phyloP scores from a whole-genome alignment of 2,797 vertebrate species.

The Oreortyx pictus region DNA sequence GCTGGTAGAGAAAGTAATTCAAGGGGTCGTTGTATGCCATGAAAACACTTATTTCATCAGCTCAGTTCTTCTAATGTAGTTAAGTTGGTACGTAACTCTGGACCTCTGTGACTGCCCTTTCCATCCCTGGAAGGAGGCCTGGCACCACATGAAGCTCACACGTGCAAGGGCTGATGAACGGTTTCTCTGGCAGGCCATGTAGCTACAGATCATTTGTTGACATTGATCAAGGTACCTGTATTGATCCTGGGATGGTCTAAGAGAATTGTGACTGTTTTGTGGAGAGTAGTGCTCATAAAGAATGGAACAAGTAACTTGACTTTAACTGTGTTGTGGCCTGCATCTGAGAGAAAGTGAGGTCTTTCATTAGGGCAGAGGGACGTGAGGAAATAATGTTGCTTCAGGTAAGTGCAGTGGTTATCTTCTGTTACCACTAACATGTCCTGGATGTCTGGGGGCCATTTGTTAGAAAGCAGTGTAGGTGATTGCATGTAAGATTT shows the following conservation, averaged over 20 bases:
- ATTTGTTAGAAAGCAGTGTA: neutral
- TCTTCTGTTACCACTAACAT: slow-evolving; percentile 1
- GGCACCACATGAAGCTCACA: neutral
- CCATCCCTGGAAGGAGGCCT: neutral
- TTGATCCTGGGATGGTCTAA: neutral
- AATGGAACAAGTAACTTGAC: slow-evolving; percentile 14
- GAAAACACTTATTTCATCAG: slow-evolving; percentile 35
- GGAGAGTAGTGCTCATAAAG: neutral
- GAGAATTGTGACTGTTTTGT: slow-evolving; percentile 36
- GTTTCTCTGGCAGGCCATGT: neutral
- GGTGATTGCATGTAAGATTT: neutral
- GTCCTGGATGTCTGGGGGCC: neutral
- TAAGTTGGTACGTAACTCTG: neutral
- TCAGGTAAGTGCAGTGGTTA: neutral
- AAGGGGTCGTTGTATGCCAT: neutral
- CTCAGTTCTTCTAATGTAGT: neutral
- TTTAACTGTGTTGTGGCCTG: neutral
- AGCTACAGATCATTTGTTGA: neutral
- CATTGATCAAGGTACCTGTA: slow-evolving; percentile 3
- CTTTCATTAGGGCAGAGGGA: slow-evolving; percentile 26
- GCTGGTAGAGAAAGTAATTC: slow-evolving; percentile 15
- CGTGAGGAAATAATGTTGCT: neutral
- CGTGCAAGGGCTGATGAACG: neutral
- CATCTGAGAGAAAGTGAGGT: neutral
- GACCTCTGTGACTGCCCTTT: neutral